Evolutionary conservation across 2,888 invertebrate genomes (phyloP), one percentile per base, ranked within the genome.

Genomic region (Ligdia adustata): DNA sequence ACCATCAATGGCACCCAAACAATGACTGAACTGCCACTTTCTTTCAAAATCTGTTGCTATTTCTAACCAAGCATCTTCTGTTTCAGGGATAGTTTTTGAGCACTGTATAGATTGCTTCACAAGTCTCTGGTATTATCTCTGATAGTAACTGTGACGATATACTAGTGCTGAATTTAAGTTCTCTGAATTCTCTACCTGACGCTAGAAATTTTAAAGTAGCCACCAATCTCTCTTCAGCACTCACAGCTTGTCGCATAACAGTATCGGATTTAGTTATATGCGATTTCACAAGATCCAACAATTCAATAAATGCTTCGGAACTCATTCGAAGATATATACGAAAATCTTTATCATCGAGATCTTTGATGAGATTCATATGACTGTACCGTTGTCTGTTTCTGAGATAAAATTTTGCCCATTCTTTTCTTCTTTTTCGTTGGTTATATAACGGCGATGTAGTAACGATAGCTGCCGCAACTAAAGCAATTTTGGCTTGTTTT

Each of bases 51-150:
- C 31, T 45, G 12, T 44, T 13, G 44, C 40, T 44, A 38, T 41
- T 41, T 44, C 0, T 45, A 44, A 37, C 52, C 47, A 48, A 6
- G 31, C 52, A 43, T 41, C 7, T 45, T 48, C 44, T 48, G 48
- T 52, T 52, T 37, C 45, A 45, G 53, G 49, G n/a, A 33, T 41
- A 42, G 6, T 41, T 33, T 5, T 38, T 48, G 4, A 48, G 46
- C 20, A 52, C 55, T 46, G 9, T 55, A 42, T 4, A 42, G 41
- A 56, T 50, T 34, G 52, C 56, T 42, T 11, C 38, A 37, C 56
- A 52, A 12, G 50, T 56, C 35, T 56, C 56, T 35, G 56, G 56
- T 50, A 52, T 57, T 48, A 53, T 57, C 40, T 56, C 35, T 11
- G 52, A 56, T 4, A 56, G 12, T 39, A 48, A 18, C 38, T 50